phyloP scores from a whole-genome alignment of 2,797 vertebrate genomes.

The Huso huso region DNA sequence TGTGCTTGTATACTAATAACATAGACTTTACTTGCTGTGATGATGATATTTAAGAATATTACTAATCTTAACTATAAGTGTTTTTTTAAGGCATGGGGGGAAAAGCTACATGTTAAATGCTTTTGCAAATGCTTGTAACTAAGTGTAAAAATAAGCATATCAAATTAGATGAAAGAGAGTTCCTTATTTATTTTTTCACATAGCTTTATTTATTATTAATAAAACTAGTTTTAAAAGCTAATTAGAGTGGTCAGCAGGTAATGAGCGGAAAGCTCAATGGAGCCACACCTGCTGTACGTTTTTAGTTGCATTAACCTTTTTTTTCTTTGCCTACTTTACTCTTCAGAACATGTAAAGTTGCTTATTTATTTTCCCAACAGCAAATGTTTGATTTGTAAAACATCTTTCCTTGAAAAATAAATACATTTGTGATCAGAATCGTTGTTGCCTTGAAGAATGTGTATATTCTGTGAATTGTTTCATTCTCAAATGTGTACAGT shows the following conservation, averaged over 20 bases:
- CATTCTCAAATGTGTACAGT: no score
- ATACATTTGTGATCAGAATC: no score
- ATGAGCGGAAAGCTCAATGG: constrained; percentile 33
- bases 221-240: constrained; percentile 51
- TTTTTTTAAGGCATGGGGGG: not conserved
- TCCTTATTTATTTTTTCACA: constrained; percentile 79
- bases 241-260: constrained; percentile 34
- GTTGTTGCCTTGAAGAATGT: no score
- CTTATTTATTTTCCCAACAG: constrained; percentile 65
- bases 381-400: constrained; percentile 27
- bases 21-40: no score
- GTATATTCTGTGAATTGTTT: no score
- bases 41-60: no score
- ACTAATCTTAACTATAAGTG: no score
- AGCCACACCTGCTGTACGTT: constrained; percentile 66
- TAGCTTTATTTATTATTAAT: constrained; percentile 77
- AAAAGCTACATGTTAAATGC: constrained; percentile 46
- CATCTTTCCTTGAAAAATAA: no score
- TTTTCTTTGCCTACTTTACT: constrained; percentile 56
- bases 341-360: constrained; percentile 23
- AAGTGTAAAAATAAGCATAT: constrained; percentile 50
- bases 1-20: no score
- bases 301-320: constrained; percentile 49
- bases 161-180: constrained; percentile 60
- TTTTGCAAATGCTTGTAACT: constrained; percentile 47